Evolutionary conservation across 2,888 invertebrate species (phyloP), one percentile per base, ranked within the genome.

Genomic region (Stratiomys singularior): DNA sequence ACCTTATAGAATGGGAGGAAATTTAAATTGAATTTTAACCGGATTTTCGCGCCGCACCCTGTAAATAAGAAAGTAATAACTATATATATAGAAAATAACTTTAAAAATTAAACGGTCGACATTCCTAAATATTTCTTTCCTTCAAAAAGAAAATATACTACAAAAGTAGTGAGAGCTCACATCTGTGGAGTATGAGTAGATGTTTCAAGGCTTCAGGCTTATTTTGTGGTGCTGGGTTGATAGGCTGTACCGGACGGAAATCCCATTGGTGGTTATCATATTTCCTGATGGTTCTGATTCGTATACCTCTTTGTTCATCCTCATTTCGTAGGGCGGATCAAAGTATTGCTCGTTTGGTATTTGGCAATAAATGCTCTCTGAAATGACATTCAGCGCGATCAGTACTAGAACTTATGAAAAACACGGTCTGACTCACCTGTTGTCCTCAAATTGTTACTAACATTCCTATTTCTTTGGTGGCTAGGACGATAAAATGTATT

Each of bases 181-280:
- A 69, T 72, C 21, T 44, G 21, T 66, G 18, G 15, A 18, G 47
- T 21, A 69, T 69, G 30, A 25, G 30, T 69, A 69, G 47, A 69
- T 69, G 69, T 46, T 69, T 28, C n/a, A 25, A 7, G 25, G 60
- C 25, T 23, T 30, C 44, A 37, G 67, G 27, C 44, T 37, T 44
- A 2, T 27, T 64, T 23, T 18, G 30, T 30, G 60, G 37, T 74
- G 58, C 23, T 30, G 13, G 18, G 30, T 25, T 18, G 58, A 44
- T 15, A 15, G 64, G 25, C 1, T 78, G 69, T 83, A 95, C 89
- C 94, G 92, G 71, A 96, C 94, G 52, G 95, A 93, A 66, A 96
- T 95, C 9, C 96, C 96, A 84, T 96, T 96, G 82, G 96, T 96
- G 63, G 96, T 96, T 83, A 96, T 93, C 25, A 91, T 91, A 82